Percentiles rank a stretch among this genome's conserved stretches.
Conservation (phyloP, 2,797 vertebrate species). For the Darevskia nairensis region DNA sequence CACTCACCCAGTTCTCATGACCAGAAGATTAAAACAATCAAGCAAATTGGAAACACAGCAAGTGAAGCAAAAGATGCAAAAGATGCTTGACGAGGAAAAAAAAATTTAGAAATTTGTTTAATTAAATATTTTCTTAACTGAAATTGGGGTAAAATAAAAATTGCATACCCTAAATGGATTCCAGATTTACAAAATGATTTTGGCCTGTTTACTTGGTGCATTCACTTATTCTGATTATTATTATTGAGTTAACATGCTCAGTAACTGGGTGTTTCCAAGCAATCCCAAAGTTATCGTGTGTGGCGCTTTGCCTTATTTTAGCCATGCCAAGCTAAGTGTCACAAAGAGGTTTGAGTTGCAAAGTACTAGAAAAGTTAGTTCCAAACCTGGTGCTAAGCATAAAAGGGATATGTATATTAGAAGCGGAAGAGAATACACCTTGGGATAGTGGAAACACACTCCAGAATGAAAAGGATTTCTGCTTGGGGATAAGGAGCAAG, state of each 20-base stretch:
- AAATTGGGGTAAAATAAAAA: slow-evolving; percentile 34
- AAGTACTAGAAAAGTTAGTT: slow-evolving; percentile 74
- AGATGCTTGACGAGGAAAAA: slow-evolving; percentile 8
- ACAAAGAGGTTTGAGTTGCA: slow-evolving; percentile 83
- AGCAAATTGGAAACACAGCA: background rate
- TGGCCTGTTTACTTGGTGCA: slow-evolving; percentile 51
- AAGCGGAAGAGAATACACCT: slow-evolving; percentile 84
- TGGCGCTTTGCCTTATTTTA: slow-evolving; percentile 56
- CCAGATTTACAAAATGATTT: slow-evolving; percentile 41
- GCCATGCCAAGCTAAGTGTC: slow-evolving; percentile 81
- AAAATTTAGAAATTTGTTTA: background rate
- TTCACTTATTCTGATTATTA: slow-evolving; percentile 54
- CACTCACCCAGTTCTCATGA: background rate
- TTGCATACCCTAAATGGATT: slow-evolving; percentile 24
- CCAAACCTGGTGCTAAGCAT: slow-evolving; percentile 78
- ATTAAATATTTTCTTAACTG: background rate
- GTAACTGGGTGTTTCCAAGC: slow-evolving; percentile 77
- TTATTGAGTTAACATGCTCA: slow-evolving; percentile 78
- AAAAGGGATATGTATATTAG: slow-evolving; percentile 72
- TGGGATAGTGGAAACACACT: slow-evolving; percentile 84
- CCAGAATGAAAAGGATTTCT: slow-evolving; percentile 80
- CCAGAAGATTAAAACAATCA: background rate
- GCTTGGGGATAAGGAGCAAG: slow-evolving; percentile 80
- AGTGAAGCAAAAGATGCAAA: slow-evolving; percentile 15
- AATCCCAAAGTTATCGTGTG: slow-evolving; percentile 68